Base-by-base conservation (phyloP, 1,140 invertebrate species). In the Pseudoatta argentina region DNA sequence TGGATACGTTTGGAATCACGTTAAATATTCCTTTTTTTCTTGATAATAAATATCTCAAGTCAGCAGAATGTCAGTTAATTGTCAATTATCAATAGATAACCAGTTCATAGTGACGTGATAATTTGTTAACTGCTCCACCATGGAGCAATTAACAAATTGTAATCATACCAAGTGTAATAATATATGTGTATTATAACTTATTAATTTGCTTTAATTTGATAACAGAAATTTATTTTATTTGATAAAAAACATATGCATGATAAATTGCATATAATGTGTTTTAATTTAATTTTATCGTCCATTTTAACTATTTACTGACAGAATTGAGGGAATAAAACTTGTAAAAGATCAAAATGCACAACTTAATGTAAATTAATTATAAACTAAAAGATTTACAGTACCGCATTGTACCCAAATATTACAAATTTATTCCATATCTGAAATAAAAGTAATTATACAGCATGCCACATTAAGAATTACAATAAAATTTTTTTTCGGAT, bases 1-100 rank as follows among this genome's bases (percentile, higher is more conserved):
- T 95, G 95, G 95, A 87, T 93, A 93, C 69, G 66, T 44, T 53
- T 92, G 0, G 81, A 86, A 39, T 12, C 76, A 27, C 91, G 87
- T 55, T 53, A 34, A 66, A 14, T 88, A 51, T 77, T 48, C n/a
- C 27, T 21, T 73, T 55, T n/a, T 57, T 34, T 67, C 16, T 8
- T 10, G 1, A 55, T 57, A 53, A 55, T 30, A 21, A 5, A 30
- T 39, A 21, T 21, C 2, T 51, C 24, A 51, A 18, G 4, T n/a
- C 10, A 44, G 10, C 1, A 44, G 39, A 12, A 44, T 44, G 39
- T 44, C 8, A 10, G 0, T 44, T 44, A 67, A 44, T 67, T 8
- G 8, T 5, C 1, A 34, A 2, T 34, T 61, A 5, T 61, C 21
- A 61, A 10, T 44, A 10, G 39, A 44, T 8, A 7, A 4, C 0